Percentiles rank a stretch among this genome's conserved stretches.
Evolutionary conservation across 2,888 invertebrate species (phyloP).

Genomic region (Trachelus iudaicus): DNA sequence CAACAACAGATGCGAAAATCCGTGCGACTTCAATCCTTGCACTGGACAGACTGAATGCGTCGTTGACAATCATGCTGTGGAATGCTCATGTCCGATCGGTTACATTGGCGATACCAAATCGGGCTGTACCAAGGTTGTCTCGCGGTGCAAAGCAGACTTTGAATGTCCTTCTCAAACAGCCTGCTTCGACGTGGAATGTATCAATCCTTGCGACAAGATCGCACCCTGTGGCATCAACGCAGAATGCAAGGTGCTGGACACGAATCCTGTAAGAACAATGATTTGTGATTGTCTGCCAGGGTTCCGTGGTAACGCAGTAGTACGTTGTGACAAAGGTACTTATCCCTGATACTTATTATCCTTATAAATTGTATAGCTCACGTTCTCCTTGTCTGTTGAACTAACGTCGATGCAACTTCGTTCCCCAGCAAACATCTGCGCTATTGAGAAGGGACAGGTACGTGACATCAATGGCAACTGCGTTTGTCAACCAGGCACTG

Average conservation of each 20-base stretch:
- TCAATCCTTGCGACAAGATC: constrained; percentile 83
- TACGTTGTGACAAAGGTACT: constrained; percentile 84
- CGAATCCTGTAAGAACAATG: constrained; percentile 87
- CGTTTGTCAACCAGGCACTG: constrained; percentile 81
- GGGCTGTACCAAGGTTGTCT: constrained; percentile 72
- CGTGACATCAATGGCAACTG: constrained; percentile 75
- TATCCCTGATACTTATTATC: constrained; percentile 32
- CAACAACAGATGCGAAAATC: constrained; percentile 82
- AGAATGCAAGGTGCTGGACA: constrained; percentile 82
- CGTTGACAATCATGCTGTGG: constrained; percentile 79
- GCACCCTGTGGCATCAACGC: constrained; percentile 86
- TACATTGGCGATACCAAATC: constrained; percentile 73
- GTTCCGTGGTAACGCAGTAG: constrained; percentile 87
- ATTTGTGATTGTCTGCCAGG: constrained; percentile 88
- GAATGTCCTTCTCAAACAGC: constrained; percentile 87
- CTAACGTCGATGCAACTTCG: not conserved
- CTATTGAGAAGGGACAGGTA: constrained; percentile 76
- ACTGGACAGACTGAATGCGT: constrained; percentile 80
- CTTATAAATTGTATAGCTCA: not conserved
- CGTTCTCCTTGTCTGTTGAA: not conserved
- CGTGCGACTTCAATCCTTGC: constrained; percentile 79
- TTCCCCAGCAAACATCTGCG: constrained; percentile 70
- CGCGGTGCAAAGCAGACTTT: constrained; percentile 79
- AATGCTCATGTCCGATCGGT: constrained; percentile 86
- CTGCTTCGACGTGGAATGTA: constrained; percentile 84